Percentiles rank a stretch among this genome's conserved stretches.
Evolutionary conservation across 2,888 invertebrate genomes (phyloP).

Genomic region (Thymelicus acteon): DNA sequence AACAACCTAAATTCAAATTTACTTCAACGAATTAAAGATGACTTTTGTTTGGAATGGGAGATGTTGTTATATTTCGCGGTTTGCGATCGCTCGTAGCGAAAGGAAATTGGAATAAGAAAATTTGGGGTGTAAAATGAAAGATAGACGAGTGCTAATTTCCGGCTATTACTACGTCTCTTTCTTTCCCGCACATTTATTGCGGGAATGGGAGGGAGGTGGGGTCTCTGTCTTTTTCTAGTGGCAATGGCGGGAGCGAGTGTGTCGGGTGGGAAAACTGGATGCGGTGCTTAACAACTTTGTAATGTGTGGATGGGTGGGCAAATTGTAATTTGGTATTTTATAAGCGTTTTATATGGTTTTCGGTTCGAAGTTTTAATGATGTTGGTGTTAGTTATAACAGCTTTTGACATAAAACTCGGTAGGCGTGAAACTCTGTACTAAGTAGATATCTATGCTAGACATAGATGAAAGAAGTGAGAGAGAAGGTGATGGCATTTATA

Average conservation of each 20-base stretch:
- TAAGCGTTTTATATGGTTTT: conserved; percentile 21
- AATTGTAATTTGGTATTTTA: conserved; percentile 44
- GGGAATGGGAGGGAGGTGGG: conserved; percentile 65
- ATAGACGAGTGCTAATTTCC: conserved; percentile 91
- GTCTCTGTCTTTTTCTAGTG: conserved; percentile 75
- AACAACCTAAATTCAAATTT: conserved; percentile 30
- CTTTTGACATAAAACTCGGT: not conserved
- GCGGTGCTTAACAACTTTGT: conserved; percentile 40
- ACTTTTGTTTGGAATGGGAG: conserved; percentile 44
- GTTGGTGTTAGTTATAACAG: not conserved
- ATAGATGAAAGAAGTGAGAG: too few species aligned
- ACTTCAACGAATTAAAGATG: conserved; percentile 43
- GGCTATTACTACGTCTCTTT: conserved; percentile 85
- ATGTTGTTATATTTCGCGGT: conserved; percentile 62
- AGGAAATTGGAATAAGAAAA: conserved; percentile 91
- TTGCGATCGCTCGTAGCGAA: conserved; percentile 69
- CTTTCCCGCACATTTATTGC: conserved; percentile 82
- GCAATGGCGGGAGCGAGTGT: conserved; percentile 48
- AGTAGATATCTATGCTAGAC: too few species aligned
- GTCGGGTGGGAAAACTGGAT: conserved; percentile 38
- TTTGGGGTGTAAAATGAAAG: conserved; percentile 91
- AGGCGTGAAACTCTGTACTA: too few species aligned
- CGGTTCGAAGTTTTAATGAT: conserved; percentile 12
- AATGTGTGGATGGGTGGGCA: conserved; percentile 42
- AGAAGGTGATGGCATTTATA: too few species aligned